Evolutionary conservation across 1,140 invertebrate genomes (phyloP), one percentile per base, ranked within the genome.

Genomic region (Leptoteleia sp.): DNA sequence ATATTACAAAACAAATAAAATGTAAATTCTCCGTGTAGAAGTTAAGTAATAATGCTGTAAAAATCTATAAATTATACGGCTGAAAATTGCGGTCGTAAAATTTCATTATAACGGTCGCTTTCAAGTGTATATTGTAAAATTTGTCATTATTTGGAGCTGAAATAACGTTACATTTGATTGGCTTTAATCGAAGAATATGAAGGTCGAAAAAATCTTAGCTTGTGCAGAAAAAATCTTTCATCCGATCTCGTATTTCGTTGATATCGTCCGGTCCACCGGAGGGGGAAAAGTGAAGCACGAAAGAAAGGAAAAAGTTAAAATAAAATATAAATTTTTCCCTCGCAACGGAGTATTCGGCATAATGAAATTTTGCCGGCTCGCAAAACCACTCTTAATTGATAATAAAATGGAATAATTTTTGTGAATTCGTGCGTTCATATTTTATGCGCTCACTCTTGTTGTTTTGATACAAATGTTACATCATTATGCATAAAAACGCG

Each of bases 361-460:
- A 76, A 80, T 80, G 77, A 76, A 72, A 76, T 76, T 76, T 80
- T 27, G 37, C 43, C 43, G 43, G 48, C 42, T 35, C 37, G 31
- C 62, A 55, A 70, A 77, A 55, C 50, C 55, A 55, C 62, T 62
- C 78, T 68, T 76, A 76, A 80, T 80, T 80, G 67, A 67, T 80
- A 72, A 80, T 76, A 76, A 76, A 76, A 80, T 68, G 61, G 52
- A 80, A 80, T 80, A 65, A 80, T 67, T 80, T 72, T 59, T 59
- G 73, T 48, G 78, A 76, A 80, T 76, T 55, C 54, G 67, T 43
- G 52, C 68, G 47, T 57, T 55, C 57, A 62, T 57, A 55, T 54
- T 68, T 50, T 52, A 47, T 38, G 16, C 50, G 42, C 29, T 27
- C 64, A 45, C 13, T 9, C 27, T 17, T 9, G 8, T 16, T 55